A percentile compares a stretch with the other conserved stretches of the same genome.
Conservation (phyloP, 2,113 vertebrate species). For the Chloropsis hardwickii region DNA sequence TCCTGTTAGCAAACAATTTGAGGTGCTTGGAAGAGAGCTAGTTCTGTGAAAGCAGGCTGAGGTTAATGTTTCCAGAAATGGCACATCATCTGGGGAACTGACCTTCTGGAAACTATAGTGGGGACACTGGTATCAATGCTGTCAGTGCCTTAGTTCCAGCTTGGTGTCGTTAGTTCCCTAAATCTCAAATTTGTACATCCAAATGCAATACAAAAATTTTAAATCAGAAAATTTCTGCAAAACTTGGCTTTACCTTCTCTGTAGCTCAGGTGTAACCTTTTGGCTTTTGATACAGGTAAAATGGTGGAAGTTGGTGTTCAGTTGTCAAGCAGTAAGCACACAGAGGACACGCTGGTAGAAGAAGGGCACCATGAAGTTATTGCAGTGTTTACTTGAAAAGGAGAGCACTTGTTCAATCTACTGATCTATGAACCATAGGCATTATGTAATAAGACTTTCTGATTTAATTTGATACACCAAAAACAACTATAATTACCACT, state of each 20-base stretch:
- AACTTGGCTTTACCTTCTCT: not conserved
- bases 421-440: not conserved
- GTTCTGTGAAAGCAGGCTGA: not conserved
- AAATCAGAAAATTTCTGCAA: not conserved
- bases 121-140: not conserved
- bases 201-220: not conserved
- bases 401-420: not conserved
- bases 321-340: not conserved
- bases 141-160: not conserved
- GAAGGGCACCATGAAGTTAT: not conserved
- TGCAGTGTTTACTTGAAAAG: not conserved
- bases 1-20: not conserved
- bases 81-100: not conserved
- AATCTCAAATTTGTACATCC: not conserved
- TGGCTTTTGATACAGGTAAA: not conserved
- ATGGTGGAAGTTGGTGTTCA: not conserved
- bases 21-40: not conserved
- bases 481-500: not conserved
- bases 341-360: rapidly evolving
- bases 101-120: not conserved
- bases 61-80: not conserved
- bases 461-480: not conserved
- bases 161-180: not conserved
- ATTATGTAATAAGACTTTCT: not conserved
- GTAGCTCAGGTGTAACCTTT: not conserved